Evolutionary conservation across 2,797 vertebrate genomes (phyloP).

Genomic region (Varecia variegata): DNA sequence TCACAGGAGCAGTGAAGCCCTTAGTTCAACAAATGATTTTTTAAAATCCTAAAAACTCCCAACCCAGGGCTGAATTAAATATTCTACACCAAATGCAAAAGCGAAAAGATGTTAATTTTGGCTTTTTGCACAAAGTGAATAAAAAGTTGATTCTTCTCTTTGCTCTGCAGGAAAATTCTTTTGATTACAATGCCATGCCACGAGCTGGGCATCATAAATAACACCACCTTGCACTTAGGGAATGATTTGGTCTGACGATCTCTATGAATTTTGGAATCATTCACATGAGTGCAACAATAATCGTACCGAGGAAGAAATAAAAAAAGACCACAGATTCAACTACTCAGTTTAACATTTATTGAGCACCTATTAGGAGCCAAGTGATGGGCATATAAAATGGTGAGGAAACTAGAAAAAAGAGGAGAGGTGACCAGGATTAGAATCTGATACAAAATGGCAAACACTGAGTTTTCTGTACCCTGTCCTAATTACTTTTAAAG

Average conservation of each 20-base stretch:
- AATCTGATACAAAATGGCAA: not conserved
- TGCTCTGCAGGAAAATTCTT: constrained; percentile 66
- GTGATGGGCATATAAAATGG: not conserved
- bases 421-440: not conserved
- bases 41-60: constrained; percentile 65
- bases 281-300: not conserved
- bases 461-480: not conserved
- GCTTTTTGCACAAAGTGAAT: constrained; percentile 57
- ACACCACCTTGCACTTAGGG: not conserved
- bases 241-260: not conserved
- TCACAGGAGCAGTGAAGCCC: constrained; percentile 70
- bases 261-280: constrained; percentile 28
- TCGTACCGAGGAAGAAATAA: not conserved
- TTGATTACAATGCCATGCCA: constrained; percentile 65
- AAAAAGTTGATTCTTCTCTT: constrained; percentile 61
- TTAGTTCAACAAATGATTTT: constrained; percentile 77
- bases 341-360: not conserved
- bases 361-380: not conserved
- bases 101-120: constrained; percentile 68
- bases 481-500: not conserved
- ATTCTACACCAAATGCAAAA: constrained; percentile 54
- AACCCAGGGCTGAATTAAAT: constrained; percentile 54
- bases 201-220: constrained; percentile 50
- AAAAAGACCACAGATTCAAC: not conserved
- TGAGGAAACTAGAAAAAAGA: not conserved